Conservation (phyloP, 2,888 invertebrate species). For the Onthophagus sagittarius region DNA sequence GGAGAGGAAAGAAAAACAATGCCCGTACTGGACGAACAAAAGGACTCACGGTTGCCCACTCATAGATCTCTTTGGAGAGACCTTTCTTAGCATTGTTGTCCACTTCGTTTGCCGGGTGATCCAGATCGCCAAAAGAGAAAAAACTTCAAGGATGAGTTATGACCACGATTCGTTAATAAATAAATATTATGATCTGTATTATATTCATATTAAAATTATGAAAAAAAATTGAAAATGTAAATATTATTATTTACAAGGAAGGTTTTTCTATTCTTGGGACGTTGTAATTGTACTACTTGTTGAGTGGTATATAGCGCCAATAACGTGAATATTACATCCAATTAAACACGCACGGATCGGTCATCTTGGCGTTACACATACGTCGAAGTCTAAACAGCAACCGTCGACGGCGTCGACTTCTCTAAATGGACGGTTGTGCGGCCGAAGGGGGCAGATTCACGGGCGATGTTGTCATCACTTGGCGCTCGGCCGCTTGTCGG, state of each 20-base stretch:
- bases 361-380: constrained; percentile 13
- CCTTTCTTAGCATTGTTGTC: neutral
- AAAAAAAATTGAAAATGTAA: too few species aligned
- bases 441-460: constrained; percentile 30
- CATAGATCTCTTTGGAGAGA: neutral
- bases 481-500: constrained; percentile 20
- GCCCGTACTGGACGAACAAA: neutral
- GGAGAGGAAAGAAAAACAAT: neutral
- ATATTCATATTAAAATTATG: neutral
- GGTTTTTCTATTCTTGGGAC: neutral
- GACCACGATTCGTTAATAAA: neutral
- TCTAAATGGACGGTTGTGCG: constrained; percentile 18
- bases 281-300: neutral
- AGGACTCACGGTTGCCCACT: neutral
- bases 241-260: too few species aligned
- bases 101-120: neutral
- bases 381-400: neutral
- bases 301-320: constrained; percentile 26
- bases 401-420: too few species aligned
- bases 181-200: neutral
- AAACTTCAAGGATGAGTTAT: neutral
- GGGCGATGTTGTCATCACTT: constrained; percentile 33
- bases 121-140: neutral
- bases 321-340: constrained; percentile 37
- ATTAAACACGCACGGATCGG: constrained; percentile 34